Evolutionary conservation across 2,888 invertebrate species (phyloP).

Genomic region (Camponotus fellah): DNA sequence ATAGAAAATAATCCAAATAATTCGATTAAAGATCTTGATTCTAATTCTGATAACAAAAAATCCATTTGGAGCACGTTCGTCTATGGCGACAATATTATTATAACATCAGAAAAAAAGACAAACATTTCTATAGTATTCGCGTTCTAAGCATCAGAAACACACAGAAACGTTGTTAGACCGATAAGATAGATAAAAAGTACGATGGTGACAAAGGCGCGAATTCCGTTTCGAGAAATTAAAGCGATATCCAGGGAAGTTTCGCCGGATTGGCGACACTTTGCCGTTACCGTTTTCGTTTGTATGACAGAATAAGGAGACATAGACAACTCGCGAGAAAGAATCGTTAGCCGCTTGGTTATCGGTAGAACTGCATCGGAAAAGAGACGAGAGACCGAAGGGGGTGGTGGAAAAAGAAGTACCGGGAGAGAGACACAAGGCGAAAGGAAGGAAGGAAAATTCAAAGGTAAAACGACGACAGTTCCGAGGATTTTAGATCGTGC

Average conservation of each 20-base stretch:
- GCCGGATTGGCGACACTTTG: slow-evolving; percentile 65
- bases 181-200: slow-evolving; percentile 61
- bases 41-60: background rate
- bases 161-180: slow-evolving; percentile 3
- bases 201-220: slow-evolving; percentile 48
- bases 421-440: slow-evolving; percentile 16
- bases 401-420: background rate
- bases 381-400: slow-evolving; percentile 12
- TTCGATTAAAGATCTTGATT: slow-evolving; percentile 32
- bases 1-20: slow-evolving; percentile 10
- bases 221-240: slow-evolving; percentile 71
- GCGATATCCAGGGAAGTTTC: slow-evolving; percentile 69
- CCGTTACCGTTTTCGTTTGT: slow-evolving; percentile 51
- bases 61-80: slow-evolving; percentile 17
- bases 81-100: slow-evolving; percentile 37
- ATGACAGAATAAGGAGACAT: slow-evolving; percentile 40
- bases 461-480: slow-evolving; percentile 63
- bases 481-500: slow-evolving; percentile 50
- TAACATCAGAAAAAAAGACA: slow-evolving; percentile 4
- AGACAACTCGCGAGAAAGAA: slow-evolving; percentile 49
- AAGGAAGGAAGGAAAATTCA: slow-evolving; percentile 61
- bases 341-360: slow-evolving; percentile 73
- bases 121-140: background rate
- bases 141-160: slow-evolving; percentile 31
- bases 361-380: slow-evolving; percentile 58